A percentile compares a stretch with the other conserved stretches of the same genome.
These are phyloP conservation scores for Turritopsis dohrnii DNA, from an alignment of 30 jellyfish, hydroid and myxozoan genomes.

Conservation along the genomic window DNA sequence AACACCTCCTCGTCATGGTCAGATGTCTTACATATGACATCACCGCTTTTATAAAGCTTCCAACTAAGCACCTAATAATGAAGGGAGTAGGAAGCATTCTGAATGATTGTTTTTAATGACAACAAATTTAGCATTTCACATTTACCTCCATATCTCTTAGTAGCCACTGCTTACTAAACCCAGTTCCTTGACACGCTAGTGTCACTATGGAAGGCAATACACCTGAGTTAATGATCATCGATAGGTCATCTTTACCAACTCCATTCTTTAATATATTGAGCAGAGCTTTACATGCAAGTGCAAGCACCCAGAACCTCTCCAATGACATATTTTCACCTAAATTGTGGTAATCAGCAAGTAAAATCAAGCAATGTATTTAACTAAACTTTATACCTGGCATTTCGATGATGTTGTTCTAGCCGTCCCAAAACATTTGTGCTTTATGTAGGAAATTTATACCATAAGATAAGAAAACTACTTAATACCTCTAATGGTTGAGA, in stretches of 20 bases:
- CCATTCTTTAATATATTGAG: conserved; percentile 75
- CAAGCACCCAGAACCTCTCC: conserved; percentile 78
- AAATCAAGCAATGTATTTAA: neutral
- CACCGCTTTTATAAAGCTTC: conserved; percentile 26
- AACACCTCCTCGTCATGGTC: neutral
- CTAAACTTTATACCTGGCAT: too few species aligned
- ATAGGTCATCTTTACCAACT: conserved; percentile 38
- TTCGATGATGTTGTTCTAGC: too few species aligned
- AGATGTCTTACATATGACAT: neutral
- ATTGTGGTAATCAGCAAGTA: neutral
- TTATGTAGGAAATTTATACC: too few species aligned
- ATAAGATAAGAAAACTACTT: too few species aligned
- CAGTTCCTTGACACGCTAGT: conserved; percentile 90
- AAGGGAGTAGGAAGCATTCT: too few species aligned
- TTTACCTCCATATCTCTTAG: conserved; percentile 80
- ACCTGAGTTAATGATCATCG: conserved; percentile 61
- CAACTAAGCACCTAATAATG: conserved; percentile 16
- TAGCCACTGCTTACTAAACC: conserved; percentile 89
- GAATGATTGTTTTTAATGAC: neutral
- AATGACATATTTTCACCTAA: conserved; percentile 55
- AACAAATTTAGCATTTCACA: neutral
- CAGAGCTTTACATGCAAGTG: conserved; percentile 61
- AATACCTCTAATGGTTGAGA: conserved; percentile 43
- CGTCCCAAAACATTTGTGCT: too few species aligned
- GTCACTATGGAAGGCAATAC: conserved; percentile 52